Percentiles rank a stretch among this genome's conserved stretches.
These are phyloP conservation scores for Urechis unicinctus DNA, from an alignment of 2,888 invertebrate species.

Conservation along the genomic window DNA sequence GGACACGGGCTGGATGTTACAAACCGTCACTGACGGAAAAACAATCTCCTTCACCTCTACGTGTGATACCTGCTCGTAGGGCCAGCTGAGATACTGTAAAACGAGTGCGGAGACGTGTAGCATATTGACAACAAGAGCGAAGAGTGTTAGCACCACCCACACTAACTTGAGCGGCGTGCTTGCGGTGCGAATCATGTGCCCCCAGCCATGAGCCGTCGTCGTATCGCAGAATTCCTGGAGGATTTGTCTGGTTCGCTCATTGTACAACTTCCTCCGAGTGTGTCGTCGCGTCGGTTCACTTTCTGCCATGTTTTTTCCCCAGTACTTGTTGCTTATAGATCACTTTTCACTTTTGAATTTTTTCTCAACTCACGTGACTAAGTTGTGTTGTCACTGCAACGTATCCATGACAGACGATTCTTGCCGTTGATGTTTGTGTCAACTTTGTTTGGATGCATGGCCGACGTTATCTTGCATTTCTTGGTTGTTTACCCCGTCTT, in stretches of 20 bases:
- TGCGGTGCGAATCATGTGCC: not conserved
- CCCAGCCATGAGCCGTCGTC: constrained; percentile 13
- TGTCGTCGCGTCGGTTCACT: too few relatives aligned
- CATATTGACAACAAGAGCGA: constrained; percentile 5
- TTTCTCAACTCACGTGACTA: too few relatives aligned
- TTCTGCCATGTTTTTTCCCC: too few relatives aligned
- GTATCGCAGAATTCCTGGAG: constrained; percentile 2
- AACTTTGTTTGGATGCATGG: too few relatives aligned
- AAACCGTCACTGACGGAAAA: constrained; percentile 40
- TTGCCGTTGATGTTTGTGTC: too few relatives aligned
- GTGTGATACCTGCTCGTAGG: constrained; percentile 8
- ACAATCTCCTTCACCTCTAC: constrained; percentile 27
- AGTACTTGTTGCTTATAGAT: too few relatives aligned
- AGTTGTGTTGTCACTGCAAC: too few relatives aligned
- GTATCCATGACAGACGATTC: too few relatives aligned
- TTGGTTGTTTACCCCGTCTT: too few relatives aligned
- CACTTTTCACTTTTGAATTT: too few relatives aligned
- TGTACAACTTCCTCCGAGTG: too few relatives aligned
- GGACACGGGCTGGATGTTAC: constrained; percentile 40
- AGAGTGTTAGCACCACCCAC: constrained; percentile 8
- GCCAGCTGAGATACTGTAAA: constrained; percentile 7
- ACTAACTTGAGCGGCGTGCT: not conserved
- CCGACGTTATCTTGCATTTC: too few relatives aligned
- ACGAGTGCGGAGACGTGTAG: constrained; percentile 6
- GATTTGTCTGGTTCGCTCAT: not conserved